phyloP scores from a whole-genome alignment of 2,797 vertebrate genomes.

The Helostoma temminkii region DNA sequence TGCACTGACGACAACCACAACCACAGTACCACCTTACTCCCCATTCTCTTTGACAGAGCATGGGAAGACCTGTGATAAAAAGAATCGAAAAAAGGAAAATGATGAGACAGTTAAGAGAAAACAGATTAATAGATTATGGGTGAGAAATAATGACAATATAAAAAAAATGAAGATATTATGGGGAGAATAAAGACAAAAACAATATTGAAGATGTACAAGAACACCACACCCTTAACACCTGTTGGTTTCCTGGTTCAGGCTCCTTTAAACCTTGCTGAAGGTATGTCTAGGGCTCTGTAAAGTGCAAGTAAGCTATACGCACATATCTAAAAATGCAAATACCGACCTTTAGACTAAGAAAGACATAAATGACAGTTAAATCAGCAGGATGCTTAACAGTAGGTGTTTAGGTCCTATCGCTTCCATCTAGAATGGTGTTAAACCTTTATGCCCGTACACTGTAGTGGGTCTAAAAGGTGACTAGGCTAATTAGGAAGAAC shows the following conservation, averaged over 20 bases:
- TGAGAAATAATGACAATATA: conserved; percentile 41
- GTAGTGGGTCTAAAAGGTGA: background rate
- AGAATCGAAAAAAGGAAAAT: conserved; percentile 44
- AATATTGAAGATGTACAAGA: too few relatives aligned
- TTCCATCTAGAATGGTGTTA: background rate
- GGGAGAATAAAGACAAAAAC: background rate
- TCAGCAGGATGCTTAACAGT: conserved; percentile 23
- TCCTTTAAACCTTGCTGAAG: conserved; percentile 81
- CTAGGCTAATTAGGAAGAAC: conserved; percentile 6
- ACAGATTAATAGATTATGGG: background rate
- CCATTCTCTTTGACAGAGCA: conserved; percentile 86
- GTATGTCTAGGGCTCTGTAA: conserved; percentile 70
- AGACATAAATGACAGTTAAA: conserved; percentile 20
- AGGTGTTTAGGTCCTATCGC: background rate
- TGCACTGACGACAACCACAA: conserved; percentile 92
- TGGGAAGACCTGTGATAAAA: conserved; percentile 55
- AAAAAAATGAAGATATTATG: conserved; percentile 73
- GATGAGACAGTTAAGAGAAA: conserved; percentile 44
- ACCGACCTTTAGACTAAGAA: conserved; percentile 1
- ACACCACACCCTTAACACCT: conserved; percentile 90
- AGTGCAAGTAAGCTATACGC: background rate
- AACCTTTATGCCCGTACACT: background rate
- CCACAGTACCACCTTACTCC: conserved; percentile 82
- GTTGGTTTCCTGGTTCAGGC: conserved; percentile 86
- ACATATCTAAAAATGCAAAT: conserved; percentile 29